Evolutionary conservation across 1,140 invertebrate genomes (phyloP).

Genomic region (Drosophila dunni): DNA sequence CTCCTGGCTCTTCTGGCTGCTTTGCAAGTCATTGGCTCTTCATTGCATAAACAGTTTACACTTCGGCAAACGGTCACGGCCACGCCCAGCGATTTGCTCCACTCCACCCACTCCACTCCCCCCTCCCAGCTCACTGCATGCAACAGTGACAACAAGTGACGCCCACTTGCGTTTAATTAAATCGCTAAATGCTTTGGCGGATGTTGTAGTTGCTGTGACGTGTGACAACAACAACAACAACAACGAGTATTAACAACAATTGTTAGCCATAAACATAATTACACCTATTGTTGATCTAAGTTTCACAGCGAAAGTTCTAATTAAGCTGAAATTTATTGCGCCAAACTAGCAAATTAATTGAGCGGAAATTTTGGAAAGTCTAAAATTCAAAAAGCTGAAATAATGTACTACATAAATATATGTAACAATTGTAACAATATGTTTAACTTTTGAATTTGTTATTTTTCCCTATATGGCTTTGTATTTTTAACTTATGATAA

Average conservation of each 20-base stretch:
- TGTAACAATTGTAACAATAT: no score
- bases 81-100: conserved; percentile 47
- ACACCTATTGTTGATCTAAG: conserved; percentile 15
- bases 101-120: not conserved
- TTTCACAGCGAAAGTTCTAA: conserved; percentile 12
- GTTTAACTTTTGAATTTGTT: no score
- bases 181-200: conserved; percentile 65
- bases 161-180: conserved; percentile 74
- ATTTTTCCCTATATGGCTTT: no score
- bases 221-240: conserved; percentile 47
- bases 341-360: conserved; percentile 5
- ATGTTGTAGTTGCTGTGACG: conserved; percentile 42
- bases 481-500: no score
- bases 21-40: conserved; percentile 66
- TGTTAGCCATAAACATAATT: conserved; percentile 17
- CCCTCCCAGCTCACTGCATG: not conserved
- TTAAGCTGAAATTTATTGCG: conserved; percentile 11
- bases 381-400: not conserved
- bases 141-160: conserved; percentile 36
- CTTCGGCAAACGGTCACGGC: conserved; percentile 55
- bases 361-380: not conserved
- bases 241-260: conserved; percentile 9
- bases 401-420: no score
- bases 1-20: not conserved
- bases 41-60: conserved; percentile 55